Conservation (phyloP, 2,888 invertebrate genomes). For the Blastobasis adustella region DNA sequence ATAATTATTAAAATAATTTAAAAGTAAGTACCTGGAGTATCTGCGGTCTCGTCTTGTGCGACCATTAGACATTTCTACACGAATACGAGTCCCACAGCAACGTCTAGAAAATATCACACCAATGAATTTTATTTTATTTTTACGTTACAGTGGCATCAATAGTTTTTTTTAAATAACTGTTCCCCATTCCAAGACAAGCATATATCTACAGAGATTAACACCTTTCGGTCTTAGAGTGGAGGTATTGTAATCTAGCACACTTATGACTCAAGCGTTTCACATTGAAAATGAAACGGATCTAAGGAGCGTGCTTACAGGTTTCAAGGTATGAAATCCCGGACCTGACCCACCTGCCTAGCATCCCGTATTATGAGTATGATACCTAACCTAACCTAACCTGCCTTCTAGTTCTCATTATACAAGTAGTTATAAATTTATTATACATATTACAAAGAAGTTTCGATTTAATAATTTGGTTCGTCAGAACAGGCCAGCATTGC, state of each 20-base stretch:
- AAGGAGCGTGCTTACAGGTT: constrained; percentile 55
- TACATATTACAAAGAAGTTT: too few species aligned
- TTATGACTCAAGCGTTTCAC: constrained; percentile 74
- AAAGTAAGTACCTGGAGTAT: constrained; percentile 33
- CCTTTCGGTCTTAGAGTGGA: constrained; percentile 58
- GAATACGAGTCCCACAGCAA: constrained; percentile 91
- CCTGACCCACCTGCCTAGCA: too few species aligned
- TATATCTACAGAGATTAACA: constrained; percentile 25
- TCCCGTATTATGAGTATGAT: too few species aligned
- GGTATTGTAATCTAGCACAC: constrained; percentile 65
- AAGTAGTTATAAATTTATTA: too few species aligned
- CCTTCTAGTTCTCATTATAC: too few species aligned
- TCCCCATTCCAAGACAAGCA: constrained; percentile 62
- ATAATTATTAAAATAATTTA: constrained; percentile 9
- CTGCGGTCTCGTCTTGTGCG: constrained; percentile 84
- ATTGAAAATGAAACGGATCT: constrained; percentile 67
- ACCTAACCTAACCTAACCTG: too few species aligned
- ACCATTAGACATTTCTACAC: constrained; percentile 95
- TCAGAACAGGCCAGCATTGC: too few species aligned
- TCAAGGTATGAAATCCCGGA: too few species aligned
- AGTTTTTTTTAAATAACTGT: constrained; percentile 29
- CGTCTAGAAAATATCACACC: constrained; percentile 71
- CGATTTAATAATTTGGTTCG: too few species aligned
- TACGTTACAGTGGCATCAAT: too few species aligned
- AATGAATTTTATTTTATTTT: background rate